Percentiles rank a stretch among this genome's conserved stretches.
These are phyloP conservation scores for Cephus runcator DNA, from an alignment of 2,888 invertebrate species.

Conservation along the genomic window DNA sequence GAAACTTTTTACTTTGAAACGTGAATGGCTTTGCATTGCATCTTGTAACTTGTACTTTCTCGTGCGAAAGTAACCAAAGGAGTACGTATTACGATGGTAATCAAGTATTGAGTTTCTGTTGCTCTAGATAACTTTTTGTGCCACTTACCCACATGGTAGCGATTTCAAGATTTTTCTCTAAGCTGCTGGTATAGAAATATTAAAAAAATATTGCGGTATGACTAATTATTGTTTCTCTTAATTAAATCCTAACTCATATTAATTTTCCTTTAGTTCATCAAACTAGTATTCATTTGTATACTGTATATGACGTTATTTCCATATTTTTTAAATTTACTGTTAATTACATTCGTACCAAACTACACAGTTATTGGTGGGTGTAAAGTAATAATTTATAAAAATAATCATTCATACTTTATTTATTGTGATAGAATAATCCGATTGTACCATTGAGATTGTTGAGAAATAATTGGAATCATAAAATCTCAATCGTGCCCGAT, in stretches of 20 bases:
- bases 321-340: too few relatives aligned
- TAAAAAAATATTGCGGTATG: too few relatives aligned
- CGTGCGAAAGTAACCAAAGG: background rate
- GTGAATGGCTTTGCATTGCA: background rate
- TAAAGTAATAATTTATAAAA: too few relatives aligned
- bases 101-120: background rate
- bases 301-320: too few relatives aligned
- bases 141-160: background rate
- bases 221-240: too few relatives aligned
- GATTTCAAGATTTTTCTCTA: background rate
- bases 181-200: background rate
- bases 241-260: too few relatives aligned
- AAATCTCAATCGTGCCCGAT: background rate
- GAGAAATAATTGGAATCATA: background rate
- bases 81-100: background rate
- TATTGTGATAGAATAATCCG: too few relatives aligned
- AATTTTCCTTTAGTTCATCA: too few relatives aligned
- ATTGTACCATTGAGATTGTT: background rate
- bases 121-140: background rate
- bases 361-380: too few relatives aligned
- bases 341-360: too few relatives aligned
- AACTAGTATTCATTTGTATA: too few relatives aligned
- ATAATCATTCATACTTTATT: too few relatives aligned
- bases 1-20: background rate
- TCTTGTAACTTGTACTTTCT: background rate